Base-by-base conservation (phyloP, 2,888 invertebrate genomes). In the Diaprepes abbreviatus region DNA sequence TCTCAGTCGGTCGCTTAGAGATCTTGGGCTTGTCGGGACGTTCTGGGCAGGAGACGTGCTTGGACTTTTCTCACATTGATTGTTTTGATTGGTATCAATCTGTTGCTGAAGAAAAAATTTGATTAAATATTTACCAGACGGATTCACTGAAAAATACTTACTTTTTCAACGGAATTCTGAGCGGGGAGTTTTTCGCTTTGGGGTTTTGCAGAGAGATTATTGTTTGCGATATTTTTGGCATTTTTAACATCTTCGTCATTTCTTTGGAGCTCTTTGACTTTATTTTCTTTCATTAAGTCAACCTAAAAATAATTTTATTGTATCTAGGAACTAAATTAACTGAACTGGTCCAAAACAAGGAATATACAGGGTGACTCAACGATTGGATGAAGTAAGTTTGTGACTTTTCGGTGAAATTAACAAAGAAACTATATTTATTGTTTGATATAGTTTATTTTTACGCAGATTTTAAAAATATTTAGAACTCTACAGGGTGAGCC, bases 1-100 rank as follows among this genome's bases (percentile, higher is more conserved):
- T 66, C 79, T 82, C 59, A 84, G 75, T 33, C 84, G 73, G 65
- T 84, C 83, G 58, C 79, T 82, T 12, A 84, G 80, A 14, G 81
- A 81, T 62, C 79, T 76, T 6, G 82, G 81, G 67, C 79, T 79
- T 10, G 71, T 31, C 60, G 73, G 79, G 5, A 38, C 28, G 28
- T 14, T 62, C 28, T 64, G 54, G 45, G 62, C 52, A 12, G 72
- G 69, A 12, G 67, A 70, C 21, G 72, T 73, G 14, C 72, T 12
- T 2, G 62, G 72, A 54, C 59, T 59, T 63, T 67, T 73, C 54
- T 74, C 71, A 17, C 68, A 66, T 54, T 70, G 48, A 10, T 24
- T 7, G 14, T 24, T 48, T 10, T 6, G 17, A 2, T 17, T 19
- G 43, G 19, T 43, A 9, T 21, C n/a, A 19, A 24, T 7, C 24